A percentile compares a stretch with the other conserved stretches of the same genome.
These are phyloP conservation scores for Sandelia bainsii DNA, from an alignment of 2,797 vertebrate genomes.

Conservation along the genomic window DNA sequence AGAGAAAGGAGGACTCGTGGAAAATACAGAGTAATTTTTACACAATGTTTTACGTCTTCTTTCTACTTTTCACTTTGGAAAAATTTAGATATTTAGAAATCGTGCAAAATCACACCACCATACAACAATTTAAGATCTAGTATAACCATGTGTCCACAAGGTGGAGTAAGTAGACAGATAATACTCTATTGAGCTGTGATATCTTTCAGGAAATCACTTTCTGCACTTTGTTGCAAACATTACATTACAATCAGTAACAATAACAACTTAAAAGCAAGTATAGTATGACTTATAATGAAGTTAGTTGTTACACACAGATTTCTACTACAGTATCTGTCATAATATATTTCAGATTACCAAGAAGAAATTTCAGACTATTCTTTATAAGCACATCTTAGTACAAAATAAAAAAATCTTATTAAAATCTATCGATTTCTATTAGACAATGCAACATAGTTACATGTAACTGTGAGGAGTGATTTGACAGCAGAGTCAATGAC, in stretches of 20 bases:
- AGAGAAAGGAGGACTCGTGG: neutral
- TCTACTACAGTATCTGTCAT: neutral
- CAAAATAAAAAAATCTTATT: too few species aligned
- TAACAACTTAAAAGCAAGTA: neutral
- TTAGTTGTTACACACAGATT: neutral
- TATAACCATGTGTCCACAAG: slow-evolving; percentile 55
- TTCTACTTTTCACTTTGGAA: neutral
- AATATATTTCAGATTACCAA: neutral
- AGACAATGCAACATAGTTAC: slow-evolving; percentile 70
- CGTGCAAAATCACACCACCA: neutral
- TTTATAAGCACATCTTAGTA: neutral
- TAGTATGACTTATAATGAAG: neutral
- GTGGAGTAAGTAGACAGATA: slow-evolving; percentile 44
- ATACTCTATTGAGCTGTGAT: neutral
- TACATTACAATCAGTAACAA: neutral
- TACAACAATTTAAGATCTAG: neutral
- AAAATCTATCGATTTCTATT: neutral
- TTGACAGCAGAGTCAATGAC: slow-evolving; percentile 90
- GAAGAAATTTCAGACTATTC: neutral
- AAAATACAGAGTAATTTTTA: neutral
- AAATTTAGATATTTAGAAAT: neutral
- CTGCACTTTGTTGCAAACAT: neutral
- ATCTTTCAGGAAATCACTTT: neutral
- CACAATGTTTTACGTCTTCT: neutral
- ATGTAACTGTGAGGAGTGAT: slow-evolving; percentile 82